Evolutionary conservation across 2,113 vertebrate species (phyloP), one percentile per base, ranked within the genome.

Genomic region (Proteles cristata): DNA sequence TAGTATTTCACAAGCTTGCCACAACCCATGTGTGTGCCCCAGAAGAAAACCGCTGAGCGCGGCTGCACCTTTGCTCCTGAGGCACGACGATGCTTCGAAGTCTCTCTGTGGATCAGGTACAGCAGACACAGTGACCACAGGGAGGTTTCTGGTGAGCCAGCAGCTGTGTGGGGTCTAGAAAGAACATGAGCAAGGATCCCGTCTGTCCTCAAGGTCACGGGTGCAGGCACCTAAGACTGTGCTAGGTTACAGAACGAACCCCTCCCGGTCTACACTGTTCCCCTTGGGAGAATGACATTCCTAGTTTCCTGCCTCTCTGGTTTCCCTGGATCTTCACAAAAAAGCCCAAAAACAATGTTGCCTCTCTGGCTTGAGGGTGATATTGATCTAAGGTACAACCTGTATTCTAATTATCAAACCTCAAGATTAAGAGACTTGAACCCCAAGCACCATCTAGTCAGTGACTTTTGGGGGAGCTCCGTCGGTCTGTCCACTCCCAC

Each of bases 71-170:
- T 14, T 93, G 48, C 65, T 0, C 25, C 48, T 28, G 33, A 74
- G 31, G 33, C 5, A 1, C 4, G 2, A 2, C 7, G 2, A 15
- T 3, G 25, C 26, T 48, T 15, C 10, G 7, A 25, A 25, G 2
- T 39, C 50, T 33, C 15, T 25, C 28, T 14, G 50, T 63, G 19
- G 1, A 1, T 19, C 3, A 7, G 23, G 28, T 48, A 35, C 2
- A 14, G 43, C 7, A 15, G 23, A 21, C 14, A 9, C 19, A 0
- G 7, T 35, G n/a, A 11, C 12, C 1, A 0, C 0, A 7, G 71
- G 28, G 39, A 88, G 65, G 10, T 16, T 63, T 39, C 66, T 48
- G 5, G 0, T 0, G 39, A 12, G 48, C 0, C 1, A 23, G 58
- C 14, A 14, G 11, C 63, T 43, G 35, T n/a, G 19, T 33, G 19